Percentiles rank a stretch among this genome's conserved stretches.
Conservation (phyloP, 2,888 invertebrate genomes). For the Thalpophila matura region DNA sequence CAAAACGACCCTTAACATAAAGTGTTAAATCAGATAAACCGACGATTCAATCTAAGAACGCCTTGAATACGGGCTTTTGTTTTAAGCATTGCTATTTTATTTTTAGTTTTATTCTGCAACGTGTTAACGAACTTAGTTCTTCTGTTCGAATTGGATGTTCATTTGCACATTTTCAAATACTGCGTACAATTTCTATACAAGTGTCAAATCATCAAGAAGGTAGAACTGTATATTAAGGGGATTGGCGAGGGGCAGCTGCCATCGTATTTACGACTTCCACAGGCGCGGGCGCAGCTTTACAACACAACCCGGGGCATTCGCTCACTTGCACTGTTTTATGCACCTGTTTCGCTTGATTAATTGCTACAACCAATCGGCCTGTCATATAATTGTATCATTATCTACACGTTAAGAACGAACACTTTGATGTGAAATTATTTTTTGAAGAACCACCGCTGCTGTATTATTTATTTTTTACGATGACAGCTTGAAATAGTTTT, state of each 20-base stretch:
- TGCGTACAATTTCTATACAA: conserved; percentile 70
- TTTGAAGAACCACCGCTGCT: conserved; percentile 32
- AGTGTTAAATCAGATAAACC: conserved; percentile 59
- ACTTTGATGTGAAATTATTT: conserved; percentile 50
- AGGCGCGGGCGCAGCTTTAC: conserved; percentile 80
- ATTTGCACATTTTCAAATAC: conserved; percentile 62
- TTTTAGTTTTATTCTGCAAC: conserved; percentile 18
- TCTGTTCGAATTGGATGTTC: conserved; percentile 49
- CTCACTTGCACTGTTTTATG: conserved; percentile 73
- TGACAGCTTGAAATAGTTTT: conserved; percentile 40
- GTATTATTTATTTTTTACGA: conserved; percentile 40
- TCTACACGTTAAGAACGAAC: conserved; percentile 62
- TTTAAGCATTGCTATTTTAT: conserved; percentile 24
- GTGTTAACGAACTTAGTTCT: conserved; percentile 27
- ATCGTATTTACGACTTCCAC: conserved; percentile 85
- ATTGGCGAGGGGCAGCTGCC: conserved; percentile 79
- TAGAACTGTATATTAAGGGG: conserved; percentile 63
- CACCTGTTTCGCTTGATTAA: conserved; percentile 88
- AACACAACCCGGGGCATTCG: conserved; percentile 69
- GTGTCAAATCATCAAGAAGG: conserved; percentile 78
- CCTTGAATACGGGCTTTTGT: conserved; percentile 40
- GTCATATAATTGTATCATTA: conserved; percentile 81
- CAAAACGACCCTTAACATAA: conserved; percentile 57
- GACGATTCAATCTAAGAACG: conserved; percentile 55
- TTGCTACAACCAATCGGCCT: conserved; percentile 77